Conservation (phyloP, 2,888 invertebrate genomes). For the Heliconius aoede region DNA sequence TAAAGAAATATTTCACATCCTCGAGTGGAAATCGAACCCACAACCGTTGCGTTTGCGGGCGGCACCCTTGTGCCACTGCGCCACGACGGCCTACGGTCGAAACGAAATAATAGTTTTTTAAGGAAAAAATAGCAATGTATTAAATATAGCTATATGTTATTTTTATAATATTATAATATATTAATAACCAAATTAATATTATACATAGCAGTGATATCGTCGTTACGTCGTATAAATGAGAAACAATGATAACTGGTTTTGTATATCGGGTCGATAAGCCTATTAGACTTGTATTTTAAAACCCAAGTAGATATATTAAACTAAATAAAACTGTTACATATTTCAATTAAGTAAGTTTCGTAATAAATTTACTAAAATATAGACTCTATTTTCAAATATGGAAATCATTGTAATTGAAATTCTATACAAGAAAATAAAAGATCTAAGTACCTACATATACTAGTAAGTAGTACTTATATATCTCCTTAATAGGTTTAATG, state of each 20-base stretch:
- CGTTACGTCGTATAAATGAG: background rate
- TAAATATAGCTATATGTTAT: background rate
- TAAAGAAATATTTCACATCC: too few relatives aligned
- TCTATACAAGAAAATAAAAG: constrained; percentile 11
- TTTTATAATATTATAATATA: too few relatives aligned
- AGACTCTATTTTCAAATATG: constrained; percentile 34
- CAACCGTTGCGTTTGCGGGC: too few relatives aligned
- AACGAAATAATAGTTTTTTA: too few relatives aligned
- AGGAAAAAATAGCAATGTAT: background rate
- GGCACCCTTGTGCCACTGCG: too few relatives aligned
- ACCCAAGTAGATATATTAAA: background rate
- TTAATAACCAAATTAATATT: background rate
- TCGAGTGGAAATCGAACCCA: too few relatives aligned
- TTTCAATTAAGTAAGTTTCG: constrained; percentile 35
- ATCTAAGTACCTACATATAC: background rate
- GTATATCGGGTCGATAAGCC: background rate
- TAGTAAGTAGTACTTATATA: background rate
- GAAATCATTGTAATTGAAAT: constrained; percentile 22
- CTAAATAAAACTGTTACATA: constrained; percentile 35
- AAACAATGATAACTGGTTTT: background rate
- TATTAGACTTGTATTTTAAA: background rate
- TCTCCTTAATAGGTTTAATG: constrained; percentile 6
- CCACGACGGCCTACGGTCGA: too few relatives aligned
- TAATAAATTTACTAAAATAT: constrained; percentile 38
- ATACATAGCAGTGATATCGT: background rate